Base-by-base conservation (phyloP, 37 sponge, comb jelly and placozoan genomes). In the Eunapius fragilis region DNA sequence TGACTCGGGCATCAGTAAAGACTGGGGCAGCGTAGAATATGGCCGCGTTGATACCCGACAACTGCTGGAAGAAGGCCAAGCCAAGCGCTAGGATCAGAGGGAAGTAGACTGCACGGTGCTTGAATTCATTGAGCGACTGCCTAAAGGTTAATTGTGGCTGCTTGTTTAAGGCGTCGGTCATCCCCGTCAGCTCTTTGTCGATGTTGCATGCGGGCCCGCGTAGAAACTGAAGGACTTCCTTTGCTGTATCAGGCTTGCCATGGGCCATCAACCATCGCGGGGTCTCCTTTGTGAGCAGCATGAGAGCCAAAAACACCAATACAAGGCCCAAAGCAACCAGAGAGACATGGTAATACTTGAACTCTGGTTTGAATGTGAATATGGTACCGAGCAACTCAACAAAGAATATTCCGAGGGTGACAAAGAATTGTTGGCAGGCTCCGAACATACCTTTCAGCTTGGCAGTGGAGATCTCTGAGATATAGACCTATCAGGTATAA, bases 31-130 rank as follows among this genome's bases (percentile, higher is more conserved):
- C 75, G 74, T 75, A 94, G 71, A 92, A 94, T 0, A 87, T 48
- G 25, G 96, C 87, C 0, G 91, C 93, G 81, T 92, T 92, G 41
- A 96, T 89, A 45, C 97, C 97, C 68, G 82, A 79, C 25, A 91
- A 82, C 88, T 89, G 95, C 74, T 92, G 95, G 34, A 96, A 94
- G 68, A 85, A 72, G 91, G 92, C 89, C 27, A 95, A 45, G 7
- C 83, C 49, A 11, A 89, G 38, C 0, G 80, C 86, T 3, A 92
- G 47, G 11, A 84, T 25, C 27, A 92, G 70, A 13, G 91, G 83
- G 2, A 84, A 26, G 50, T 74, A 80, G 25, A 89, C 67, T 10
- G 86, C 48, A 1, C 80, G 77, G n/a, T 33, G 24, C 45, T 33
- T 68, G 25, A 83, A 70, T 31, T 84, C 91, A 41, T 49, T 68